phyloP scores from a whole-genome alignment of 2,888 invertebrate species.

The Metopia argyrocephala region DNA sequence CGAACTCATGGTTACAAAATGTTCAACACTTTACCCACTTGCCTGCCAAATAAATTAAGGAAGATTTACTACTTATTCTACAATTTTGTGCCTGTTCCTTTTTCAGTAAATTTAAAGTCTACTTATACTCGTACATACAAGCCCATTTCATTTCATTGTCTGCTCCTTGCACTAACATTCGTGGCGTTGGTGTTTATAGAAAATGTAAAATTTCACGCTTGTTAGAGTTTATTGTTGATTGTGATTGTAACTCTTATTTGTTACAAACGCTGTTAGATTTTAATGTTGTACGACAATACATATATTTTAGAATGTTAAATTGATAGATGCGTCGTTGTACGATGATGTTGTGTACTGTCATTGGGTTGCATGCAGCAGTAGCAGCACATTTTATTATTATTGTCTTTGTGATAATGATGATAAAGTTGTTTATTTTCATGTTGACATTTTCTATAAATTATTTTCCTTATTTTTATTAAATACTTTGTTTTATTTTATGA shows the following conservation, averaged over 20 bases:
- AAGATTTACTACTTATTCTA: background rate
- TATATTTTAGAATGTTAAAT: background rate
- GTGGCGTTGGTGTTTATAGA: background rate
- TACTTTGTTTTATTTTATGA: background rate
- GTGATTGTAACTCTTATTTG: conserved; percentile 29
- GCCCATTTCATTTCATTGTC: background rate
- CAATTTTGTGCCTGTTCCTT: background rate
- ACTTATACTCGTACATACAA: background rate
- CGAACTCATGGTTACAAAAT: background rate
- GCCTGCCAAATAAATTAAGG: background rate
- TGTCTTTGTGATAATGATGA: conserved; percentile 36
- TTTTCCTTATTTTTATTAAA: background rate
- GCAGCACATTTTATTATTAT: conserved; percentile 12
- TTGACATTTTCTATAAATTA: background rate
- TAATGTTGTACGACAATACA: background rate
- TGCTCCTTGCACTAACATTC: background rate
- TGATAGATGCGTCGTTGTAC: background rate
- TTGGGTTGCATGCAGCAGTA: background rate
- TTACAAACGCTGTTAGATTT: background rate
- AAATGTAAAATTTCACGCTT: conserved; percentile 58
- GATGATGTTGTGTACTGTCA: background rate
- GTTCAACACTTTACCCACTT: background rate
- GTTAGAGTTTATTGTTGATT: conserved; percentile 58
- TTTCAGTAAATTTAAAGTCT: conserved; percentile 21
- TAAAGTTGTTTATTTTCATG: conserved; percentile 5